Base-by-base conservation (phyloP, 2,888 invertebrate genomes). In the Flabesymbios commensalis region DNA sequence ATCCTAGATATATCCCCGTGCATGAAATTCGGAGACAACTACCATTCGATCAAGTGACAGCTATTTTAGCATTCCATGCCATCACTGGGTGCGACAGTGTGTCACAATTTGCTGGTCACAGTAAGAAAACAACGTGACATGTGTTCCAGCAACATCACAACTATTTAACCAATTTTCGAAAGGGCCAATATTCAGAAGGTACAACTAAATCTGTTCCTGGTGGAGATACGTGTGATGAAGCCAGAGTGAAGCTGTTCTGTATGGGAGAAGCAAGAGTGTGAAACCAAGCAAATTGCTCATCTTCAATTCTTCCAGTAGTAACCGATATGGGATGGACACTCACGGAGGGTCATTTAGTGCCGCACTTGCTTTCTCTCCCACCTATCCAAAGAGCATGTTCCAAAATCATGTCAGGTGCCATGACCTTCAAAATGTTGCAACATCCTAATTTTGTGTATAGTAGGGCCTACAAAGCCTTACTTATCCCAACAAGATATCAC, bases 31-130 rank as follows among this genome's bases (percentile, higher is more conserved):
- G 19, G 10, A 28, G 7, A 19, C 10, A 14, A 19, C 24, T 26
- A 10, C 29, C 28, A 14, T 14, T 14, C 7, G 19, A 28, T 28
- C 22, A 49, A 49, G 5, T 49, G 29, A 49, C 10, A 10, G 10
- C 49, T 14, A 26, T 49, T 24, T 19, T 49, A 10, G 24, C 49
- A 10, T 53, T 53, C 36, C 36, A 53, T 53, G 53, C 53, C 32
- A 32, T 53, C 53, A 36, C 53, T 7, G 49, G 49, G 22, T 49
- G 49, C 28, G 49, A 49, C 19, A 49, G 14, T 28, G 49, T 49
- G 29, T 49, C 49, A 14, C 49, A 49, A 7, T 26, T 49, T 29
- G 19, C 10, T 10, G 49, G 49, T 7, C 49, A 49, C 29, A 29
- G 49, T 14, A 49, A 22, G 49, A 49, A 28, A 29, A n/a, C n/a